phyloP scores from a whole-genome alignment of 1,140 invertebrate genomes.

The Mactra quadrangularis region DNA sequence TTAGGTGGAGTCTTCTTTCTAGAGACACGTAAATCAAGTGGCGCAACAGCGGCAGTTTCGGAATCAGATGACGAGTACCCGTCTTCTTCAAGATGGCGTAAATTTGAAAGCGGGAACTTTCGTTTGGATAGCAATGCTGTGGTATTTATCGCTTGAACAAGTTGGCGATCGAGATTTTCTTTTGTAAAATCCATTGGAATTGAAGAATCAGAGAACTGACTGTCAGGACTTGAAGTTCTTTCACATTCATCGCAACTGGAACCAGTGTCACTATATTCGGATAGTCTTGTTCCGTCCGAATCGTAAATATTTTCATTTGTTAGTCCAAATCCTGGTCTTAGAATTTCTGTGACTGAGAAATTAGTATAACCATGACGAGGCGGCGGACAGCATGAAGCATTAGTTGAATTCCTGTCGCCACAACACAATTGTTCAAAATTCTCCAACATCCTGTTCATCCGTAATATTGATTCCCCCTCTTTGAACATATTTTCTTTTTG shows the following conservation, averaged over 20 bases:
- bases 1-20: slow-evolving; percentile 42
- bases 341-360: slow-evolving; percentile 43
- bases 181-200: slow-evolving; percentile 31
- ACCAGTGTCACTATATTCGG: slow-evolving; percentile 31
- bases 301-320: neutral
- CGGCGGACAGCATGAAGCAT: neutral
- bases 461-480: neutral
- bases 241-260: slow-evolving; percentile 48
- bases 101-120: neutral
- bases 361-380: slow-evolving; percentile 13
- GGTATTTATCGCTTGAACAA: no score
- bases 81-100: slow-evolving; percentile 6
- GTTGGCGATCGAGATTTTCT: neutral
- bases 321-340: slow-evolving; percentile 18
- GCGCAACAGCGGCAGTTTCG: slow-evolving; percentile 11
- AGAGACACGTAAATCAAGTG: slow-evolving; percentile 33
- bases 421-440: slow-evolving; percentile 31
- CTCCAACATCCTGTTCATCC: slow-evolving; percentile 44
- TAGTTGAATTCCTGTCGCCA: neutral
- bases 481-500: neutral
- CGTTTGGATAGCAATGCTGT: neutral
- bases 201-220: neutral
- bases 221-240: neutral
- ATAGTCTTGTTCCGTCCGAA: slow-evolving; percentile 27
- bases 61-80: slow-evolving; percentile 36